Percentiles rank a stretch among this genome's conserved stretches.
Evolutionary conservation across 2,888 invertebrate genomes (phyloP).

Genomic region (Cheiracanthium punctorium): DNA sequence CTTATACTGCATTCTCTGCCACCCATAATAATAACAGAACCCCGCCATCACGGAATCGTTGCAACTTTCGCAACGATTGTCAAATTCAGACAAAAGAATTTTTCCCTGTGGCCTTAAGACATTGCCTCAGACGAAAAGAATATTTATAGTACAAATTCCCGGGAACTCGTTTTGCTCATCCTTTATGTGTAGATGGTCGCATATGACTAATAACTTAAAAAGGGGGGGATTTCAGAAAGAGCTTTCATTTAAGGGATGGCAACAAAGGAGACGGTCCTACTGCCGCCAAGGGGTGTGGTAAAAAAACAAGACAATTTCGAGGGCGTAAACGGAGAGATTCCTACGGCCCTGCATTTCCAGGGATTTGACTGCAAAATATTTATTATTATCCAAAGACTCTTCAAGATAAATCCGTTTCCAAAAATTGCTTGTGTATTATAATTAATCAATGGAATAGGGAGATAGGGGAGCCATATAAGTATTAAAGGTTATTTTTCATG

Average conservation of each 20-base stretch:
- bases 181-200: conserved; percentile 6
- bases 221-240: conserved; percentile 13
- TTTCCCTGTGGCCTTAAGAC: not conserved
- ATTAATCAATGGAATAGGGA: not conserved
- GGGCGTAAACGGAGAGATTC: conserved; percentile 27
- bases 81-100: conserved; percentile 7
- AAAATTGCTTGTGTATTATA: too few relatives aligned
- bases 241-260: not conserved
- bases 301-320: not conserved
- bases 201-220: conserved; percentile 48
- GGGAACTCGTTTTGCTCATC: conserved; percentile 29
- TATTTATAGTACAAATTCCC: conserved; percentile 13
- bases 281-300: conserved; percentile 57
- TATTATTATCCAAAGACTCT: conserved; percentile 38
- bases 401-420: too few relatives aligned
- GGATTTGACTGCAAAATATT: conserved; percentile 19
- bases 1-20: too few relatives aligned
- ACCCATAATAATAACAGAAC: not conserved
- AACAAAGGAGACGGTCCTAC: conserved; percentile 53
- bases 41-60: not conserved
- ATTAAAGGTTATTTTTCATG: too few relatives aligned
- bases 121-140: not conserved
- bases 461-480: too few relatives aligned
- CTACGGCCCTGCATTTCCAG: conserved; percentile 14
- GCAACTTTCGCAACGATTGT: not conserved